Evolutionary conservation across 2,888 invertebrate species (phyloP), one percentile per base, ranked within the genome.

Genomic region (Lacanobia oleracea): DNA sequence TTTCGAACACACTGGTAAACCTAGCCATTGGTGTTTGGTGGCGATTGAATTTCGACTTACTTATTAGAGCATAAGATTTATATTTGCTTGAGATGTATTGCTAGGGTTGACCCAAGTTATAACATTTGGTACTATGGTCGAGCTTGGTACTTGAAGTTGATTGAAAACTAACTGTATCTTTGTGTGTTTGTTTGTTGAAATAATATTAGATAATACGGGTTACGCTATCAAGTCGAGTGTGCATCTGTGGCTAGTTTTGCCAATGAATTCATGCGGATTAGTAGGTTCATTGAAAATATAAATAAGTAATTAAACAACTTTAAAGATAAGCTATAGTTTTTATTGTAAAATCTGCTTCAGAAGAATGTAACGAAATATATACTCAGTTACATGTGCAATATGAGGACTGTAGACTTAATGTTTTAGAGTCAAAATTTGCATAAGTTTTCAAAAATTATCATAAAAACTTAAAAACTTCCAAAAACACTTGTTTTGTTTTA

Each of bases 91-190:
- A 77, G 71, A 76, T 27, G 0, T 16, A 14, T 48, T n/a, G 4
- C 9, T 74, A 86, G 85, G 86, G 81, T 68, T 79, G 75, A 27
- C 70, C 61, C 14, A 75, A 74, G 82, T 84, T 86, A 83, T 86
- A 94, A 93, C 95, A 95, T 94, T 95, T 94, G 94, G 92, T 89
- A 86, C 79, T 81, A 67, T 71, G 77, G 72, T 68, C 75, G 79
- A 79, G 79, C 83, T 84, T 75, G 70, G 85, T 87, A 89, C 95
- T 95, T 91, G 91, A 94, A 87, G 88, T 91, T 94, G 94, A 95
- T 95, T 95, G 95, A 92, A 94, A 94, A 94, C 92, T 91, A 91
- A 91, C 94, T 88, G 85, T 88, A 90, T 89, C 93, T 90, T 93
- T 93, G 93, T 94, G 76, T 90, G 91, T 93, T 91, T 93, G 93